Conservation (phyloP, 2,113 vertebrate genomes). For the Pipra filicauda region DNA sequence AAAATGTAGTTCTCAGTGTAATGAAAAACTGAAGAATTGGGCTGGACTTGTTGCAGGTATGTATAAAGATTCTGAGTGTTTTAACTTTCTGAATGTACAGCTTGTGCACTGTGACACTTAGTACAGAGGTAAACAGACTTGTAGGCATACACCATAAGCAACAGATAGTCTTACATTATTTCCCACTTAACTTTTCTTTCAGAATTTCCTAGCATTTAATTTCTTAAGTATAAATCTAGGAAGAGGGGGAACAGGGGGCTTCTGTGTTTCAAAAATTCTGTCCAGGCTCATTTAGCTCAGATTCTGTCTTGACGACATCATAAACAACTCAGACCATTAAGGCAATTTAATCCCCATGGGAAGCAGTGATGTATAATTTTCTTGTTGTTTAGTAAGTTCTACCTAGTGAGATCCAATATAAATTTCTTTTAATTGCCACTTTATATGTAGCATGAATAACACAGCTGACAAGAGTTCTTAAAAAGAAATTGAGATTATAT, state of each 20-base stretch:
- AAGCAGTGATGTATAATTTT: background rate
- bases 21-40: background rate
- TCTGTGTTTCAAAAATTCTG: background rate
- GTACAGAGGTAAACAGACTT: background rate
- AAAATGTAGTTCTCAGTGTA: background rate
- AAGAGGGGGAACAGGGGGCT: rapidly evolving
- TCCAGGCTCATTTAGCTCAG: background rate
- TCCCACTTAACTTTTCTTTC: background rate
- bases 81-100: background rate
- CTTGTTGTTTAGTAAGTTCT: background rate
- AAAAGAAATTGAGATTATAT: constrained; percentile 2
- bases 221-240: background rate
- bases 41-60: background rate
- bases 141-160: background rate
- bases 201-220: background rate
- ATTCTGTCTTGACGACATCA: background rate
- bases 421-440: constrained; percentile 35
- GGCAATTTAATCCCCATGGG: background rate
- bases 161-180: background rate
- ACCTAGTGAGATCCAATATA: background rate
- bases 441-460: constrained; percentile 7
- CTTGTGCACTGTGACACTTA: background rate
- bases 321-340: background rate
- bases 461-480: background rate
- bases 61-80: background rate